Evolutionary conservation across 2,113 vertebrate genomes (phyloP), one percentile per base, ranked within the genome.

Genomic region (Anolis carolinensis): DNA sequence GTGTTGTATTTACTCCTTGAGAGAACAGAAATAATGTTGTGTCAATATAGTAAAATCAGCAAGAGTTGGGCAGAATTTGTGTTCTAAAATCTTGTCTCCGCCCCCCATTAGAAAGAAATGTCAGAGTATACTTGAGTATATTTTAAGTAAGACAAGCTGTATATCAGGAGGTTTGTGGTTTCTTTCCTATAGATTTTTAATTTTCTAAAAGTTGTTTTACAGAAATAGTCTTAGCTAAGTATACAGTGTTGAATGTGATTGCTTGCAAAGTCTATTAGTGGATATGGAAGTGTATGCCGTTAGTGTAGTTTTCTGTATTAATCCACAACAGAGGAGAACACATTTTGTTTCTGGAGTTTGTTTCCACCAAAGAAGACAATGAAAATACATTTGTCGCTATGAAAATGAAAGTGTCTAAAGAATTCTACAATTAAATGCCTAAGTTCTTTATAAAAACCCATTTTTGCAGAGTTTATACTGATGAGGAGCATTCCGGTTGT

Each of bases 71-170:
- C 21, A 48, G 16, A 79, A 86, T 55, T 74, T 80, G 79, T 72
- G 2, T 32, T 25, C 44, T 18, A 84, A 7, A 68, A 62, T 77
- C 75, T 20, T 7, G 27, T 1, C 6, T 83, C 10, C 9, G 10
- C 50, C 18, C 21, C 68, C 0, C 32, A 68, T 0, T 9, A n/a
- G 18, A 25, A 9, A 14, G 27, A 39, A 88, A 94, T 79, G 82
- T 70, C 39, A 79, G 39, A 92, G 90, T 79, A 93, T 77, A 25
- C 6, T 10, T 77, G 59, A 25, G 68, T 79, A 81, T 2, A 30
- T n/a, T 27, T n/a, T 34, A n/a, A 52, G 14, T 76, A 71, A 16
- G 3, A 1, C 0, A 65, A 48, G 39, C 7, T 0, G 9, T 27
- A 14, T 14, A 1, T 21, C 32, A 32, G 36, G 32, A 32, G 18